A percentile compares a stretch with the other conserved stretches of the same genome.
Evolutionary conservation across 2,113 vertebrate genomes (phyloP).

Genomic region (Aegithalos caudatus): DNA sequence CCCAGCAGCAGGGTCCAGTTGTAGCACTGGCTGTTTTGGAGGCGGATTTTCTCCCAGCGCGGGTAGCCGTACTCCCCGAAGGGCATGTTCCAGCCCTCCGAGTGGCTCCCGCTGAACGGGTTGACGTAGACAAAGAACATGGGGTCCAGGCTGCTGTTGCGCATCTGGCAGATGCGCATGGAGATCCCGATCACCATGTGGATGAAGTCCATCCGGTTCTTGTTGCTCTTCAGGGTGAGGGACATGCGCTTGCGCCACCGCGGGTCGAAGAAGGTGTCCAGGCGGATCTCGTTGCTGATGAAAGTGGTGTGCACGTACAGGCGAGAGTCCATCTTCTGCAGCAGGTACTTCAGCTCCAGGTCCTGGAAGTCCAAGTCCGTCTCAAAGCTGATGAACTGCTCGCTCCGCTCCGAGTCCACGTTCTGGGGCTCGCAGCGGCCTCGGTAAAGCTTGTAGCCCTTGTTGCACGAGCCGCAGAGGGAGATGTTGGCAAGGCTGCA

Average conservation of each 20-base stretch:
- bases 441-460: slow-evolving; percentile 96
- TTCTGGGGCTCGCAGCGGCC: slow-evolving; percentile 98
- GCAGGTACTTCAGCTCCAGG: slow-evolving; percentile 96
- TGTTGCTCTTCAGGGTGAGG: slow-evolving; percentile 99
- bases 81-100: slow-evolving; percentile 98
- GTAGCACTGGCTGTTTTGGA: slow-evolving; percentile 97
- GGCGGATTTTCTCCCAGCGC: slow-evolving; percentile 92
- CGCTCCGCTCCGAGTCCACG: slow-evolving; percentile 96
- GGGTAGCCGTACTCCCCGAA: slow-evolving; percentile 97
- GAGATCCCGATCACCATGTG: slow-evolving; percentile 98
- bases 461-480: slow-evolving; percentile 98
- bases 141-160: slow-evolving; percentile 96
- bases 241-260: slow-evolving; percentile 99
- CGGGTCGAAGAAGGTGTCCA: slow-evolving; percentile 98
- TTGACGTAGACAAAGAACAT: slow-evolving; percentile 99
- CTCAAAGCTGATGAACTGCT: slow-evolving; percentile 99
- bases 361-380: slow-evolving; percentile 99
- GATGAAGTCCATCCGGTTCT: slow-evolving; percentile 98
- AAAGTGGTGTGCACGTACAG: slow-evolving; percentile 97
- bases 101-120: slow-evolving; percentile 97
- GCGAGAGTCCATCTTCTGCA: slow-evolving; percentile 98
- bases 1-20: slow-evolving; percentile 98
- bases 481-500: slow-evolving; percentile 99
- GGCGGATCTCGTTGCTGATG: slow-evolving; percentile 98
- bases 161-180: slow-evolving; percentile 99